phyloP scores from a whole-genome alignment of 37 sponge, comb jelly and placozoan genomes.

The Cladorhizidae sp. region DNA sequence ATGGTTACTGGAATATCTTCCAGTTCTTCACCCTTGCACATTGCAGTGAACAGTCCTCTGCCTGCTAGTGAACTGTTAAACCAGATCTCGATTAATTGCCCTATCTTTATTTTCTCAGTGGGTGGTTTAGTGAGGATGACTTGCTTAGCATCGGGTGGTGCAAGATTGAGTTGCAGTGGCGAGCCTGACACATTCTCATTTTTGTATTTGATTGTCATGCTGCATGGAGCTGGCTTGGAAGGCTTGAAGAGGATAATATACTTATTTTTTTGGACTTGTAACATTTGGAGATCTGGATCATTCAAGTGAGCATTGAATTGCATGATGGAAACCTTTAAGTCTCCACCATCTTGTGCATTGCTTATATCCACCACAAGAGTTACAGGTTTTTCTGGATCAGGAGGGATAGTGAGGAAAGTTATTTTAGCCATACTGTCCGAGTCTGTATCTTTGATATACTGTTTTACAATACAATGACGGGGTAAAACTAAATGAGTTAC shows the following conservation, averaged over 20 bases:
- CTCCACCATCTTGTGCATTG: neutral
- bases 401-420: too few species aligned
- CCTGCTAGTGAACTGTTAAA: constrained; percentile 56
- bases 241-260: neutral
- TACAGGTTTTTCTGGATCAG: neutral
- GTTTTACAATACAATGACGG: too few species aligned
- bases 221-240: constrained; percentile 36
- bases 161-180: constrained; percentile 40
- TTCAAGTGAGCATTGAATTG: neutral
- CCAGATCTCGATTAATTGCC: constrained; percentile 15
- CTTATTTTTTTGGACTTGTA: neutral
- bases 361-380: neutral
- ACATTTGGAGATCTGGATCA: neutral
- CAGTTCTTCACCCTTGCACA: constrained; percentile 34
- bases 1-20: constrained; percentile 44
- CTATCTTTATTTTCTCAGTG: constrained; percentile 11
- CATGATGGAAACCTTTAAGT: neutral
- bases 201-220: constrained; percentile 30
- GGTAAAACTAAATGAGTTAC: too few species aligned
- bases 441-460: too few species aligned
- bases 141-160: constrained; percentile 21
- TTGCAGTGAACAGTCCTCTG: constrained; percentile 37
- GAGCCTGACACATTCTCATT: constrained; percentile 25
- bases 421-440: too few species aligned
- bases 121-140: constrained; percentile 27